Conservation (phyloP, 2,888 invertebrate species). For the Mechanitis mazaeus region DNA sequence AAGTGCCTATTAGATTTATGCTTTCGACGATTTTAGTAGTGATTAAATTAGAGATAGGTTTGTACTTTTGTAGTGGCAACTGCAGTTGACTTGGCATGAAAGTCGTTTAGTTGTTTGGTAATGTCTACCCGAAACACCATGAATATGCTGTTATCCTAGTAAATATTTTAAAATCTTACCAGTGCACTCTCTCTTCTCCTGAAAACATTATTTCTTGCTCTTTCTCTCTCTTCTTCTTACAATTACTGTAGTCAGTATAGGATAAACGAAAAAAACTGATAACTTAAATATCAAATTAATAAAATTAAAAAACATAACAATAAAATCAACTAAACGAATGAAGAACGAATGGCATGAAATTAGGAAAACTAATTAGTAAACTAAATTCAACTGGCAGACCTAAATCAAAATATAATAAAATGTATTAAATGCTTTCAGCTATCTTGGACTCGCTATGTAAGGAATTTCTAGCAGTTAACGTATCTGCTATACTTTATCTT, state of each 20-base stretch:
- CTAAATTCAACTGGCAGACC: constrained; percentile 9
- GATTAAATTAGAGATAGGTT: constrained; percentile 4
- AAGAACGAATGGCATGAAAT: constrained; percentile 1
- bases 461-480: constrained; percentile 91
- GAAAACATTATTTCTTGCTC: no score
- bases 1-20: constrained; percentile 46
- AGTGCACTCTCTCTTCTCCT: neutral
- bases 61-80: constrained; percentile 7
- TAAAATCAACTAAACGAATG: neutral
- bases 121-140: neutral
- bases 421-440: constrained; percentile 76
- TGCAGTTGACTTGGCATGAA: constrained; percentile 6
- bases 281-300: neutral
- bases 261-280: neutral
- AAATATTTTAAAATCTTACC: neutral
- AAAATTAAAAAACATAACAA: neutral
- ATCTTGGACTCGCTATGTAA: constrained; percentile 92
- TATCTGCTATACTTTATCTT: constrained; percentile 94
- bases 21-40: constrained; percentile 4
- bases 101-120: constrained; percentile 1
- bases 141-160: neutral
- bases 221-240: neutral
- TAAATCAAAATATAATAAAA: constrained; percentile 14
- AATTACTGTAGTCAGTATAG: neutral
- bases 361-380: constrained; percentile 6